Evolutionary conservation across 2,888 invertebrate genomes (phyloP).

Genomic region (Eupithecia inturbata): DNA sequence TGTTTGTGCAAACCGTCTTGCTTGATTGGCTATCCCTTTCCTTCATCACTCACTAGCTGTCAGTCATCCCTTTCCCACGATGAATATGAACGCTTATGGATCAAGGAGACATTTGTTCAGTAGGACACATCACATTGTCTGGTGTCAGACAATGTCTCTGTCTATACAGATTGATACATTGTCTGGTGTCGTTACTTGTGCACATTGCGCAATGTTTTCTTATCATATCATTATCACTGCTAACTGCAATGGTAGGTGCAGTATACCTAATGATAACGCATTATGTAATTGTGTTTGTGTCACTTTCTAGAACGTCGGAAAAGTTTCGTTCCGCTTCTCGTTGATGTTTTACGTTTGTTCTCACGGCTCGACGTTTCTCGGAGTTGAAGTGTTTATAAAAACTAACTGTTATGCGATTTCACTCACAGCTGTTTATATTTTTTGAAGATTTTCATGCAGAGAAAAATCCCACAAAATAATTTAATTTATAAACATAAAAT

Average conservation of each 20-base stretch:
- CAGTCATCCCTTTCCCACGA: not conserved
- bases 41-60: not conserved
- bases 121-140: not conserved
- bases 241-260: not conserved
- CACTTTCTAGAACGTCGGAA: conserved; percentile 8
- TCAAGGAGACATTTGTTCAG: not conserved
- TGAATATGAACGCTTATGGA: not conserved
- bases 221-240: not conserved
- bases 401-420: not conserved
- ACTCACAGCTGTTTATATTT: not conserved
- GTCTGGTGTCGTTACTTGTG: not conserved
- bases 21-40: not conserved
- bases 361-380: conserved; percentile 1
- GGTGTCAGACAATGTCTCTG: not conserved
- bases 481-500: too few relatives aligned
- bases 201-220: not conserved
- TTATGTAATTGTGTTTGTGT: conserved; percentile 9
- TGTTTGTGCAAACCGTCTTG: too few relatives aligned
- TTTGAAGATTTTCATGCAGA: too few relatives aligned
- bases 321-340: conserved; percentile 3
- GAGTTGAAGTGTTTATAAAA: not conserved
- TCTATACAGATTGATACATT: too few relatives aligned
- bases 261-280: not conserved
- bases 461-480: too few relatives aligned
- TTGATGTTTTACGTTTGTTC: conserved; percentile 9